These are phyloP conservation scores for Spongilla lacustris DNA, from an alignment of 37 sponge, comb jelly and placozoan genomes.

Conservation along the genomic window DNA sequence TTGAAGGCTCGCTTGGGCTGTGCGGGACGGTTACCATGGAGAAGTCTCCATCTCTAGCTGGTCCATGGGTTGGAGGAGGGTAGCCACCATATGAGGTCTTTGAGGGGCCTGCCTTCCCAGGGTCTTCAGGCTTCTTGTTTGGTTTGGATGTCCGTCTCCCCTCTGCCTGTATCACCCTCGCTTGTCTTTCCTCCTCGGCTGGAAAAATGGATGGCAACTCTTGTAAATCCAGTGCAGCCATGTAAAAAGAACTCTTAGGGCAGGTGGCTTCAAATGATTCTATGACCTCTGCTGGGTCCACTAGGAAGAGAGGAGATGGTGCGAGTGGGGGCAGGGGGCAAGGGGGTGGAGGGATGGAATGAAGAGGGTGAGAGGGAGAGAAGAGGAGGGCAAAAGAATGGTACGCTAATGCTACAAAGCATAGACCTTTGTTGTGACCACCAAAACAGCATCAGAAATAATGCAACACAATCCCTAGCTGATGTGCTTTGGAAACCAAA, in stretches of 20 bases:
- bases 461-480: no score
- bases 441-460: background rate
- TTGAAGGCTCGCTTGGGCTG: background rate
- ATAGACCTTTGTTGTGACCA: background rate
- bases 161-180: background rate
- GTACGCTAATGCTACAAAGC: background rate
- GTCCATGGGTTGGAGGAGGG: background rate
- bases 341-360: background rate
- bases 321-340: background rate
- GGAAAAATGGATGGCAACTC: background rate
- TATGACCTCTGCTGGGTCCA: slow-evolving; percentile 57
- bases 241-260: background rate
- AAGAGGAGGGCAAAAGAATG: no score
- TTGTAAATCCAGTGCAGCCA: background rate
- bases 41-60: background rate
- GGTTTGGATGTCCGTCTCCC: background rate
- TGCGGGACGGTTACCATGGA: background rate
- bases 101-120: background rate
- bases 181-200: background rate
- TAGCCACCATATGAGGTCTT: background rate
- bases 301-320: slow-evolving; percentile 10
- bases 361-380: background rate
- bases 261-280: slow-evolving; percentile 29
- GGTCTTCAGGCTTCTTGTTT: background rate
- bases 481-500: no score